Evolutionary conservation across 2,113 vertebrate species (phyloP).

Genomic region (Rutilus rutilus): DNA sequence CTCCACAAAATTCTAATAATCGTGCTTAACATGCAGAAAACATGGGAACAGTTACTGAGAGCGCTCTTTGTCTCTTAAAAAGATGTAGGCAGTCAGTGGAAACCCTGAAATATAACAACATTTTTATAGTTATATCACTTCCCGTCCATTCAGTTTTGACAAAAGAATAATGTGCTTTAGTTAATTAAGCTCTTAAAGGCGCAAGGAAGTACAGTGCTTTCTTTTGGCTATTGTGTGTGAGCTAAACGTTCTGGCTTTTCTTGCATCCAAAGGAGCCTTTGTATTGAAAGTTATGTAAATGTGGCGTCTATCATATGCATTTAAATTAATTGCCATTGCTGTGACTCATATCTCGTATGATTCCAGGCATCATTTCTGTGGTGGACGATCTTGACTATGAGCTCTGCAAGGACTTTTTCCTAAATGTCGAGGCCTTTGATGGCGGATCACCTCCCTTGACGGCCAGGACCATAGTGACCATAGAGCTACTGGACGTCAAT

Average conservation of each 20-base stretch:
- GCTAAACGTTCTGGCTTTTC: background rate
- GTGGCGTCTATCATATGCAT: background rate
- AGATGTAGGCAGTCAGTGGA: conserved; percentile 6
- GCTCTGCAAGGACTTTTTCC: conserved; percentile 89
- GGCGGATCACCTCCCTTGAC: conserved; percentile 90
- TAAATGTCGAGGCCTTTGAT: conserved; percentile 93
- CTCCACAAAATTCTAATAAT: conserved; percentile 5
- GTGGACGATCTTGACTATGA: conserved; percentile 91
- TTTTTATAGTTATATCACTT: conserved; percentile 17
- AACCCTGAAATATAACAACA: background rate
- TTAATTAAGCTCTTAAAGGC: background rate
- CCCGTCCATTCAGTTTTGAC: background rate
- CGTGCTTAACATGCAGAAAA: conserved; percentile 28
- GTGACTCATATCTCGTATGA: background rate
- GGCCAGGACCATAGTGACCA: conserved; percentile 85
- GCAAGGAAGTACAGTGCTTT: background rate
- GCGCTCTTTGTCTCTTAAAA: background rate
- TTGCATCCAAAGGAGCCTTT: background rate
- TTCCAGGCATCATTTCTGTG: conserved; percentile 86
- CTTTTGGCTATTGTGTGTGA: background rate
- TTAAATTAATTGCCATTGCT: conserved; percentile 1
- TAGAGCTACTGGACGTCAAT: conserved; percentile 93
- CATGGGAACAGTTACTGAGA: background rate
- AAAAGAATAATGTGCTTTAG: conserved; percentile 3
- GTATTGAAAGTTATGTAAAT: background rate